A percentile compares a stretch with the other conserved stretches of the same genome.
These are phyloP conservation scores for Protophormia terraenovae DNA, from an alignment of 2,888 invertebrate genomes.

Conservation along the genomic window DNA sequence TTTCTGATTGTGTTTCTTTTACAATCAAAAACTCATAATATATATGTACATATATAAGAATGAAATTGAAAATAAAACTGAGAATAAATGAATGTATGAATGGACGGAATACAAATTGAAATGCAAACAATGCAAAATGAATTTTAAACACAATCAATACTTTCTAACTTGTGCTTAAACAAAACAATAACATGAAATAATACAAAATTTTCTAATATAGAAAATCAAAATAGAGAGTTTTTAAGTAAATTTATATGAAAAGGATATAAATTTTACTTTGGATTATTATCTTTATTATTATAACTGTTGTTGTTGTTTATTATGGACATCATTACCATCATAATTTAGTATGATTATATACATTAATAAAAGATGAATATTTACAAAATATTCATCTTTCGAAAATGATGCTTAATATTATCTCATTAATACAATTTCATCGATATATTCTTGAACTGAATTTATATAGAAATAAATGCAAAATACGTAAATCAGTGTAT, in stretches of 20 bases:
- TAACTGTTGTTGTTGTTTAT: neutral
- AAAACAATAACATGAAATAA: neutral
- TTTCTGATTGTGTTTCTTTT: too few relatives aligned
- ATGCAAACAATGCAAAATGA: neutral
- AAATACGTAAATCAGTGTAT: too few relatives aligned
- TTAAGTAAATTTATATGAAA: neutral
- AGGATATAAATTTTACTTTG: neutral
- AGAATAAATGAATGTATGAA: neutral
- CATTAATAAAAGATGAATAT: neutral
- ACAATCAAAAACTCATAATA: too few relatives aligned
- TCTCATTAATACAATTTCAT: too few relatives aligned
- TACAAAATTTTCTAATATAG: neutral
- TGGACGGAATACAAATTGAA: slow-evolving; percentile 13
- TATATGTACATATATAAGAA: too few relatives aligned
- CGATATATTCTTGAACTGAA: too few relatives aligned
- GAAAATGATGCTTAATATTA: neutral
- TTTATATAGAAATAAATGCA: too few relatives aligned
- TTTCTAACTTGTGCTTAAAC: neutral
- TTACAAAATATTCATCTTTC: neutral
- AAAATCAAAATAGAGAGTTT: neutral
- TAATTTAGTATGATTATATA: neutral
- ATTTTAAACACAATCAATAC: slow-evolving; percentile 1
- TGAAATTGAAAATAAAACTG: too few relatives aligned
- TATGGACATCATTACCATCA: neutral
- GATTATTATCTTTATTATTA: neutral